Percentiles rank a stretch among this genome's conserved stretches.
Evolutionary conservation across 2,113 vertebrate genomes (phyloP).

Genomic region (Tautogolabrus adspersus): DNA sequence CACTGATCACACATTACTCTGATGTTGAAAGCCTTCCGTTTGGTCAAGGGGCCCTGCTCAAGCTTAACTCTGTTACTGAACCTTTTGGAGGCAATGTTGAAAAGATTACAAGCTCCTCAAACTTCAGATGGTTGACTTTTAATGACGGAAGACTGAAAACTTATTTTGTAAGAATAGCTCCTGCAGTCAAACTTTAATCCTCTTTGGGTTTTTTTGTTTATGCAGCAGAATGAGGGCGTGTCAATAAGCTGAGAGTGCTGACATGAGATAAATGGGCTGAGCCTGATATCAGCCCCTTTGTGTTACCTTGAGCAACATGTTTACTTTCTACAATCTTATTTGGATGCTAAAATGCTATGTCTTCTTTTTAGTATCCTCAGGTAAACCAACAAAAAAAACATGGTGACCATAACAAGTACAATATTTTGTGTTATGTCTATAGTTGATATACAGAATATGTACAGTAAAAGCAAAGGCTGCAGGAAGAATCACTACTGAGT

Average conservation of each 20-base stretch:
- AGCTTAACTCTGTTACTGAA: background rate
- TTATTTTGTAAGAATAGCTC: slow-evolving; percentile 8
- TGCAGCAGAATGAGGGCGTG: background rate
- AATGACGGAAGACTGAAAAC: background rate
- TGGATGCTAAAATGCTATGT: background rate
- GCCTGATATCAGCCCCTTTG: background rate
- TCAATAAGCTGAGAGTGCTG: background rate
- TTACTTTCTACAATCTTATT: background rate
- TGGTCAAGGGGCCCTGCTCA: background rate
- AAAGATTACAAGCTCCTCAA: background rate
- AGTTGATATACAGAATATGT: too few relatives aligned
- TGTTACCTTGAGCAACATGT: background rate
- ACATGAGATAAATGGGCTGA: background rate
- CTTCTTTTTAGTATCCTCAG: background rate
- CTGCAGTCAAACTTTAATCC: background rate
- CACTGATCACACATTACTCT: slow-evolving; percentile 13
- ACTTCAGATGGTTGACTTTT: slow-evolving; percentile 1
- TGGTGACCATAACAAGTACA: background rate
- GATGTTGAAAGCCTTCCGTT: background rate
- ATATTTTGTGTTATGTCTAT: background rate
- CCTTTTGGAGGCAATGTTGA: background rate
- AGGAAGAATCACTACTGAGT: background rate
- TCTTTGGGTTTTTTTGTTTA: slow-evolving; percentile 5
- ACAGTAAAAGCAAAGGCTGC: background rate
- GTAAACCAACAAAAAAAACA: background rate